These are phyloP conservation scores for Buceros bicornis DNA, from an alignment of 2,797 vertebrate species.

Conservation along the genomic window DNA sequence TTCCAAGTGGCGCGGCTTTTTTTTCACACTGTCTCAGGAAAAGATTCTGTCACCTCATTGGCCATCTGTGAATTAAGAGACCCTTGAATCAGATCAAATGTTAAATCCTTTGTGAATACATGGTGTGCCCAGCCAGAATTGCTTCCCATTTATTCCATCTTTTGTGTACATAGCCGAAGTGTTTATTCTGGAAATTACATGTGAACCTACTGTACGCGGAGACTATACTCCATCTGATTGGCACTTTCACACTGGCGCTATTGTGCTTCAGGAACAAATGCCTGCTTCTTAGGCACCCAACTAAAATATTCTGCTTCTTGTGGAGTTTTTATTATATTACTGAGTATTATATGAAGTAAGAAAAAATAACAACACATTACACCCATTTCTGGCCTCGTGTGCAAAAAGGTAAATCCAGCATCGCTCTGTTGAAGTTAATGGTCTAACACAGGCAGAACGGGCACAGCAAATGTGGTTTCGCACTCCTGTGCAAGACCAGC, in stretches of 20 bases:
- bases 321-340: slow-evolving; percentile 49
- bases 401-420: background rate
- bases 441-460: background rate
- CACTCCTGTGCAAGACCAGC: background rate
- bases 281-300: slow-evolving; percentile 56
- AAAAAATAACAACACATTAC: background rate
- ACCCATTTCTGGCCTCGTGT: background rate
- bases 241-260: slow-evolving; percentile 55
- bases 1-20: slow-evolving; percentile 47
- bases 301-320: slow-evolving; percentile 65
- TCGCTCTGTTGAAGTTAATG: background rate
- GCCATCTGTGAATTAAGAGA: slow-evolving; percentile 63
- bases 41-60: slow-evolving; percentile 49
- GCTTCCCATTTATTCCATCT: slow-evolving; percentile 66
- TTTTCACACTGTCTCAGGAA: slow-evolving; percentile 35
- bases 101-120: slow-evolving; percentile 43
- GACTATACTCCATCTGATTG: slow-evolving; percentile 42
- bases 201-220: slow-evolving; percentile 28
- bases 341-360: slow-evolving; percentile 13
- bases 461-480: background rate
- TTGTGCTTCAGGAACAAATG: slow-evolving; percentile 60
- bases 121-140: slow-evolving; percentile 50
- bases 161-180: slow-evolving; percentile 62
- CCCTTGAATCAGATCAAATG: slow-evolving; percentile 63
- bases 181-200: slow-evolving; percentile 70